A percentile compares a stretch with the other conserved stretches of the same genome.
Conservation (phyloP, 2,888 invertebrate species). For the Stenoptilia bipunctidactyla region DNA sequence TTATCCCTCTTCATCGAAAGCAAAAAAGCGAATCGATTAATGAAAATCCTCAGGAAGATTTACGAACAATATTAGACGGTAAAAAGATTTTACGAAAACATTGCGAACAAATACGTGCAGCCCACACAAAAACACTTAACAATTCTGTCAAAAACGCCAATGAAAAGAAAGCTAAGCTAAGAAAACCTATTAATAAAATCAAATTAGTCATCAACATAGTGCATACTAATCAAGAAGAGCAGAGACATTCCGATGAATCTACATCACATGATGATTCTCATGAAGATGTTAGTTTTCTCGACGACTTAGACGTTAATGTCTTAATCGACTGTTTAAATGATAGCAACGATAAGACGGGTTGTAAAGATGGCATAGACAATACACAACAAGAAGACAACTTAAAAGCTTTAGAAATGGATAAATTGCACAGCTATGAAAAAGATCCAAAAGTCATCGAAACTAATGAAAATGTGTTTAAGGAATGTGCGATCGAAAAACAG, state of each 20-base stretch:
- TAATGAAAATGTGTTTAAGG: slow-evolving; percentile 8
- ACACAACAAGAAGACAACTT: too few species aligned
- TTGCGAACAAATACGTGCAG: slow-evolving; percentile 9
- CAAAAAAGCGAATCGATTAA: too few species aligned
- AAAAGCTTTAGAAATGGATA: too few species aligned
- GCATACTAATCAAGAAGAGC: slow-evolving; percentile 13
- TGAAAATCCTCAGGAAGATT: too few species aligned
- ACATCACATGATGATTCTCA: slow-evolving; percentile 13
- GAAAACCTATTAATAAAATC: slow-evolving; percentile 20
- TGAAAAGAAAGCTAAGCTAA: background rate
- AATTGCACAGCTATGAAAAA: too few species aligned
- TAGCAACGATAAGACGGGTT: too few species aligned
- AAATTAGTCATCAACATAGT: slow-evolving; percentile 34
- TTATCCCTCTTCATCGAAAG: too few species aligned
- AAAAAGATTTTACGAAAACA: slow-evolving; percentile 4
- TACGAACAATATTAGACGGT: too few species aligned
- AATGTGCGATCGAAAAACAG: background rate
- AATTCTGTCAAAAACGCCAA: slow-evolving; percentile 7
- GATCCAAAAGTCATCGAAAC: too few species aligned
- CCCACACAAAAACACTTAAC: slow-evolving; percentile 15
- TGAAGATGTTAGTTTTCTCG: slow-evolving; percentile 40
- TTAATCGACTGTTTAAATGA: slow-evolving; percentile 31
- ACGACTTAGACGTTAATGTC: slow-evolving; percentile 47
- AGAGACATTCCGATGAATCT: slow-evolving; percentile 17
- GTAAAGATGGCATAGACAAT: too few species aligned